phyloP scores from a whole-genome alignment of 1,140 invertebrate genomes.

The Elysia chlorotica region DNA sequence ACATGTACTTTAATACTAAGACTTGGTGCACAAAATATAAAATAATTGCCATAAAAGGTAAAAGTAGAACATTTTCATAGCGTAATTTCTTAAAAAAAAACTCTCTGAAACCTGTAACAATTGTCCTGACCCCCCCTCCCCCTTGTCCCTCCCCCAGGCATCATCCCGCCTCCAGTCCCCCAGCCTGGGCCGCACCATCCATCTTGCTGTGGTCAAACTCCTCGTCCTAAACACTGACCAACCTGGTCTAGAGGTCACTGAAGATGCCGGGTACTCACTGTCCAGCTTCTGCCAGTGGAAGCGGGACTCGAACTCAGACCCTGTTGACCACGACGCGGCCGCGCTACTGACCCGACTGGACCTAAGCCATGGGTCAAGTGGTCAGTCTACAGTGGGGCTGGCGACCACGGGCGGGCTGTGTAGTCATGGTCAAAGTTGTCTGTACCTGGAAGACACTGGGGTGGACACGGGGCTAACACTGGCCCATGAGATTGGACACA shows the following conservation, averaged over 20 bases:
- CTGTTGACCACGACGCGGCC: slow-evolving; percentile 33
- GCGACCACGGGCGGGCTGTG: slow-evolving; percentile 43
- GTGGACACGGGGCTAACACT: slow-evolving; percentile 36
- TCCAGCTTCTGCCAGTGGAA: slow-evolving; percentile 45
- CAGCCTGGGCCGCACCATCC: slow-evolving; percentile 32
- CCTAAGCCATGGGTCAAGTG: slow-evolving; percentile 16
- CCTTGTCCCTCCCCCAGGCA: slow-evolving; percentile 23
- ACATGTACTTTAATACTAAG: background rate
- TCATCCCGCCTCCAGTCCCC: slow-evolving; percentile 32
- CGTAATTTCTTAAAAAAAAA: no score
- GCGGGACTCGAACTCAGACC: slow-evolving; percentile 20
- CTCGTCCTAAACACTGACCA: slow-evolving; percentile 7
- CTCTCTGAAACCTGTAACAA: no score
- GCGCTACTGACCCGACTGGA: slow-evolving; percentile 42
- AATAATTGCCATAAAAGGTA: background rate
- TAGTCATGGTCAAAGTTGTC: slow-evolving; percentile 28
- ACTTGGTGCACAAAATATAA: background rate
- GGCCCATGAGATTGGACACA: slow-evolving; percentile 48
- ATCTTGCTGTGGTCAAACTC: slow-evolving; percentile 28
- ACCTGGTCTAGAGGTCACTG: slow-evolving; percentile 29
- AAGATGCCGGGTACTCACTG: slow-evolving; percentile 33
- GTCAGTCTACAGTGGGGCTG: slow-evolving; percentile 27
- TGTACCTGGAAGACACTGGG: slow-evolving; percentile 40
- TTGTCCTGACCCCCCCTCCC: background rate
- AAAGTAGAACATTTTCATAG: background rate